Conservation (phyloP, 1,140 invertebrate species). For the Anoplolepis gracilipes region DNA sequence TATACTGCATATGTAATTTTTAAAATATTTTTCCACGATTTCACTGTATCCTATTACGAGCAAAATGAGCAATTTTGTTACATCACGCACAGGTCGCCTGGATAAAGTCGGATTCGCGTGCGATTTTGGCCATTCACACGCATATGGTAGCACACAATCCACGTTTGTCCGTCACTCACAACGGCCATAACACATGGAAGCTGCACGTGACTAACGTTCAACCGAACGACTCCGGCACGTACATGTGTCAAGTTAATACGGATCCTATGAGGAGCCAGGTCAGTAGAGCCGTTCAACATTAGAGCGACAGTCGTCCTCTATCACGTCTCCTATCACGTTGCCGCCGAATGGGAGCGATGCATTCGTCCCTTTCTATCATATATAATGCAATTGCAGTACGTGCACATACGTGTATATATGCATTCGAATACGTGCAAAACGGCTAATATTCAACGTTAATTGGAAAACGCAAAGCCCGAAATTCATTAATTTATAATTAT, state of each 20-base stretch:
- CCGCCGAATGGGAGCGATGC: slow-evolving; percentile 36
- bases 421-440: neutral
- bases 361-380: neutral
- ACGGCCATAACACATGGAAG: slow-evolving; percentile 96
- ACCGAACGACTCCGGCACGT: slow-evolving; percentile 93
- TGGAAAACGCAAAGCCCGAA: neutral
- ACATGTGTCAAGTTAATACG: slow-evolving; percentile 96
- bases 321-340: slow-evolving; percentile 19
- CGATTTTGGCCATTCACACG: slow-evolving; percentile 95
- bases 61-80: slow-evolving; percentile 60
- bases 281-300: slow-evolving; percentile 76
- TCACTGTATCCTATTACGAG: neutral
- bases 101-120: slow-evolving; percentile 93
- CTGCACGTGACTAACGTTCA: slow-evolving; percentile 94
- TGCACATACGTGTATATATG: neutral
- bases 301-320: slow-evolving; percentile 19
- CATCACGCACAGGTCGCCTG: slow-evolving; percentile 71
- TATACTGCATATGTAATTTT: neutral
- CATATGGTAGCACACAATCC: slow-evolving; percentile 95
- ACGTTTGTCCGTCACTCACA: slow-evolving; percentile 93
- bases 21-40: neutral
- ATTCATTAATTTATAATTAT: neutral
- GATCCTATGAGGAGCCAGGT: slow-evolving; percentile 96
- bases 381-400: slow-evolving; percentile 26
- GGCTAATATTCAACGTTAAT: neutral